Conservation (phyloP, 2,113 vertebrate species). For the Platichthys stellatus region DNA sequence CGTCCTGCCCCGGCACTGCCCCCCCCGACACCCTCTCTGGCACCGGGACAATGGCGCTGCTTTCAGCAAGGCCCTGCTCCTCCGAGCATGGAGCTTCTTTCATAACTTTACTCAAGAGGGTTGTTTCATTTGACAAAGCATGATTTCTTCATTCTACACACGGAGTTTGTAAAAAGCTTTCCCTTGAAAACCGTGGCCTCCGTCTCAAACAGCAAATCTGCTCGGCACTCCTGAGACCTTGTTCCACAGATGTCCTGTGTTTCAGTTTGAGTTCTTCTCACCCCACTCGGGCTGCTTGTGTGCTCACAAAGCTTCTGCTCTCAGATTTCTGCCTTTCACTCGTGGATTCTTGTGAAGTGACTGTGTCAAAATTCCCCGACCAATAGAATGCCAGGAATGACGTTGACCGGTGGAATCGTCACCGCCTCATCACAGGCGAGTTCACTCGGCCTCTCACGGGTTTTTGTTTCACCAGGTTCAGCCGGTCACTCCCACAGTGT, state of each 20-base stretch:
- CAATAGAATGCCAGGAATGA: background rate
- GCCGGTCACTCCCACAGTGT: too few species aligned
- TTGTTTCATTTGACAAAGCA: too few species aligned
- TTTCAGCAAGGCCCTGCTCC: slow-evolving; percentile 20
- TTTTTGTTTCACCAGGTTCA: background rate
- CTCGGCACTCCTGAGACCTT: background rate
- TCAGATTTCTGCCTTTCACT: background rate
- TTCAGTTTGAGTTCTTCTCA: background rate
- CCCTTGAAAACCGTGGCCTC: too few species aligned
- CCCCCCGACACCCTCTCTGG: slow-evolving; percentile 40
- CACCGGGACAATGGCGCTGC: slow-evolving; percentile 43
- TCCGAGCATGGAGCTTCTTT: background rate
- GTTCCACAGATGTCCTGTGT: background rate
- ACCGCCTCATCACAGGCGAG: background rate
- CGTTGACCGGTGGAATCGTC: background rate
- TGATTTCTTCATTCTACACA: too few species aligned
- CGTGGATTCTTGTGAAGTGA: background rate
- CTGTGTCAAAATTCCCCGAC: background rate
- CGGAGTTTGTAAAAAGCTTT: too few species aligned
- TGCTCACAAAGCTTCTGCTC: background rate
- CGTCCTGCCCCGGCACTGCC: slow-evolving; percentile 53
- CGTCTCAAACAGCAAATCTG: too few species aligned
- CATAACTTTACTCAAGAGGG: background rate
- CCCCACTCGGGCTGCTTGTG: too few species aligned
- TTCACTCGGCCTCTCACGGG: background rate